Evolutionary conservation across 1,140 invertebrate genomes (phyloP).

Genomic region (Trichonephila inaurata): DNA sequence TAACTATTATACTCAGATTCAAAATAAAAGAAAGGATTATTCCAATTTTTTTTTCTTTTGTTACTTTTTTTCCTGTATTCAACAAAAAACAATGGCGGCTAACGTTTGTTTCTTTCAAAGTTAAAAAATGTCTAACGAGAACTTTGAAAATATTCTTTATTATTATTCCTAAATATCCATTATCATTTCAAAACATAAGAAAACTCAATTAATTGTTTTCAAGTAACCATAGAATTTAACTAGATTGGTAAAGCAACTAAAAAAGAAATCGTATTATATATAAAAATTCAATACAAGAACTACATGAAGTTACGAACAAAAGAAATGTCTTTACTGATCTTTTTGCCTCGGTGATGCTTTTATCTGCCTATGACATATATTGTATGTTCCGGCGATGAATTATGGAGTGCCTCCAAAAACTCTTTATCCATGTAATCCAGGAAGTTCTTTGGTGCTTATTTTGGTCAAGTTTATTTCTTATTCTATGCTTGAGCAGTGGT

Average conservation of each 20-base stretch:
- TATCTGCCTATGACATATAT: not conserved
- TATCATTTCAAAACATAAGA: too few species aligned
- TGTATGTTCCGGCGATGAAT: not conserved
- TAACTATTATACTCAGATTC: too few species aligned
- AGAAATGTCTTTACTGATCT: not conserved
- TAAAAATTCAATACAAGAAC: not conserved
- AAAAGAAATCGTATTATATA: not conserved
- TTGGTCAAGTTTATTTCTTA: not conserved
- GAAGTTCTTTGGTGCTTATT: not conserved
- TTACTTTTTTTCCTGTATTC: too few species aligned
- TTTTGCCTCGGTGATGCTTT: not conserved
- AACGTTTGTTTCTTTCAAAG: too few species aligned
- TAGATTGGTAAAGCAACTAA: not conserved
- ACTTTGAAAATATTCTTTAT: too few species aligned
- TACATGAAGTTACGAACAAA: not conserved
- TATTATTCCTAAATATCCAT: too few species aligned
- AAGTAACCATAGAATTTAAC: not conserved
- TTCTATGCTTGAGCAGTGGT: not conserved
- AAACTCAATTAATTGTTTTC: not conserved
- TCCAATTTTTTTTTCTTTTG: too few species aligned
- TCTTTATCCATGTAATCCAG: not conserved
- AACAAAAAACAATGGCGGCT: too few species aligned
- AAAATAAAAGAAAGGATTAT: too few species aligned
- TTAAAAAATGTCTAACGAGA: too few species aligned
- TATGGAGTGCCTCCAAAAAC: not conserved